phyloP scores from a whole-genome alignment of 2,888 invertebrate genomes.

The Idaea straminata region DNA sequence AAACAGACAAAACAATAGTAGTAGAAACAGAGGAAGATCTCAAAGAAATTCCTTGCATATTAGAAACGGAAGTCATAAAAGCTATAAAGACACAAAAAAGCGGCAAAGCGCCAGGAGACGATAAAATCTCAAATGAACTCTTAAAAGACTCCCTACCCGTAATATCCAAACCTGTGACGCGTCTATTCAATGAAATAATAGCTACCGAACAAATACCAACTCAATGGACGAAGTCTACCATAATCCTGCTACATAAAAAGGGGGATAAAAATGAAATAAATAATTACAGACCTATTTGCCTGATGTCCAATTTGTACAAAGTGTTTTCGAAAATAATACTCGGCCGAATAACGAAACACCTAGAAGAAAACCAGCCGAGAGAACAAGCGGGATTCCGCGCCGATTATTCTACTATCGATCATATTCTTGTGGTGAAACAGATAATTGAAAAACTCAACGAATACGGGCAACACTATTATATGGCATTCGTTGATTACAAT shows the following conservation, averaged over 20 bases:
- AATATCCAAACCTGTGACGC: too few species aligned
- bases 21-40: too few species aligned
- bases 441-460: slow-evolving; percentile 9
- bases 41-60: too few species aligned
- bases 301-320: slow-evolving; percentile 19
- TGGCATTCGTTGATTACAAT: background rate
- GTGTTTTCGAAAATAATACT: slow-evolving; percentile 24
- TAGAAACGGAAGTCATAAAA: too few species aligned
- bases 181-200: slow-evolving; percentile 28
- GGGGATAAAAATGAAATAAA: slow-evolving; percentile 24
- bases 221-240: slow-evolving; percentile 32
- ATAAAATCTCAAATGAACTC: too few species aligned
- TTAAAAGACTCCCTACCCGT: too few species aligned
- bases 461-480: background rate
- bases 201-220: slow-evolving; percentile 19
- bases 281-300: slow-evolving; percentile 26
- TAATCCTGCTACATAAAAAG: slow-evolving; percentile 31
- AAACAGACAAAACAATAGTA: too few species aligned
- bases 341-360: slow-evolving; percentile 12
- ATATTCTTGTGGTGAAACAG: slow-evolving; percentile 24
- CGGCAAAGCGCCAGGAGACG: too few species aligned
- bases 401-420: slow-evolving; percentile 25
- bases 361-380: slow-evolving; percentile 17
- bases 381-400: slow-evolving; percentile 26
- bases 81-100: too few species aligned